Percentiles rank a stretch among this genome's conserved stretches.
phyloP scores from a whole-genome alignment of 2,113 vertebrate species.

The Fregata magnificens region DNA sequence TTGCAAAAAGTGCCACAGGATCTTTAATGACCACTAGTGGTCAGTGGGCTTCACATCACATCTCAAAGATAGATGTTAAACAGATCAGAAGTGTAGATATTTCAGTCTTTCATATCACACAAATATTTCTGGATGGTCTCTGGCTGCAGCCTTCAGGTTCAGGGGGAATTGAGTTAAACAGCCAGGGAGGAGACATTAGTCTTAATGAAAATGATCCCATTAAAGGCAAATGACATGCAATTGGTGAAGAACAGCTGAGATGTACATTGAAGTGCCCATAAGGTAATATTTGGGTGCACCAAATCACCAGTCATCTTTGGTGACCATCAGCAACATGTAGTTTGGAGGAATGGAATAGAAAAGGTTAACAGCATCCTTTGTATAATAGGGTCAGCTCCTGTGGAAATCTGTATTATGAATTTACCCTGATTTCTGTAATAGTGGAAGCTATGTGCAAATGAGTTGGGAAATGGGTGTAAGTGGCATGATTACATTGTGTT shows the following conservation, averaged over 20 bases:
- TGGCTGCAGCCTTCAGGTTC: neutral
- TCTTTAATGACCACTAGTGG: slow-evolving; percentile 23
- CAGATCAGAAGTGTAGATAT: neutral
- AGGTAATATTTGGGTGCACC: neutral
- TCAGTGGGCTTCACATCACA: neutral
- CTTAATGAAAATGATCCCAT: slow-evolving; percentile 17
- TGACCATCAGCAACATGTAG: neutral
- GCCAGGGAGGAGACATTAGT: neutral
- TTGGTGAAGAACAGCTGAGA: neutral
- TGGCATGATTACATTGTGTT: slow-evolving; percentile 5
- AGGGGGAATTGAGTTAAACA: neutral
- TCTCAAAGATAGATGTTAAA: neutral
- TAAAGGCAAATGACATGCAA: neutral
- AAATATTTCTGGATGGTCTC: neutral
- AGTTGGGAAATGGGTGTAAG: slow-evolving; percentile 41
- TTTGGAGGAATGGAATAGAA: neutral
- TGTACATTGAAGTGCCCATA: neutral
- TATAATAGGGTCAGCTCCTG: neutral
- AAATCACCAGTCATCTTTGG: neutral
- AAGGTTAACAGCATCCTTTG: neutral
- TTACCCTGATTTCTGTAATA: neutral
- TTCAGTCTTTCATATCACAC: neutral
- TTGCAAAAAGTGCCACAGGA: slow-evolving; percentile 34
- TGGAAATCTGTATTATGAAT: neutral
- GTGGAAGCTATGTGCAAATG: slow-evolving; percentile 10